phyloP scores from a whole-genome alignment of 2,797 vertebrate genomes.

The Rhynchonycteris naso region DNA sequence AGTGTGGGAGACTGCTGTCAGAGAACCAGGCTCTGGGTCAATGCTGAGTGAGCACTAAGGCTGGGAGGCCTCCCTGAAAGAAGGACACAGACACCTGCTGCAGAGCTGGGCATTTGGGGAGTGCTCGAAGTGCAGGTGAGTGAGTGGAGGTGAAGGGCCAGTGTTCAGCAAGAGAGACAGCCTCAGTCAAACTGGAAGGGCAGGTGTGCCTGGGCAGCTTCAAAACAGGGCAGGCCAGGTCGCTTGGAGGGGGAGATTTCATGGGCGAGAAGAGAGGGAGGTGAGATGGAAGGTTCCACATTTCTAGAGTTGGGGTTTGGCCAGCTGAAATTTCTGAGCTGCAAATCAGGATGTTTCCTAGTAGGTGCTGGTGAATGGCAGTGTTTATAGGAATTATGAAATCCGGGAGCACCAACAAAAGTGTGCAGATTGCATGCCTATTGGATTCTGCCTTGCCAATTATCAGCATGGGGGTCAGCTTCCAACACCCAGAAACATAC shows the following conservation, averaged over 20 bases:
- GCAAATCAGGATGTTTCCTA: neutral
- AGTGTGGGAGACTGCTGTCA: too few species aligned
- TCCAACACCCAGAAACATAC: neutral
- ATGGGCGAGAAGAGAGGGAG: neutral
- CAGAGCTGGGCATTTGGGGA: neutral
- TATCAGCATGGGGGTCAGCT: neutral
- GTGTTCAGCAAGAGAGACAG: neutral
- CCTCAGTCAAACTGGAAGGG: neutral
- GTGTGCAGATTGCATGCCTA: neutral
- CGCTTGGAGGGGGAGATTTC: neutral
- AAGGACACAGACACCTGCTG: neutral
- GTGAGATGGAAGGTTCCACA: neutral
- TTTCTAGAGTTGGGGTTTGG: neutral
- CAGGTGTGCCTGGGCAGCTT: neutral
- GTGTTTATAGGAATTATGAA: neutral
- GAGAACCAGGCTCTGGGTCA: neutral
- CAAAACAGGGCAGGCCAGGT: fast-evolving
- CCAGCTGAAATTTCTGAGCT: neutral
- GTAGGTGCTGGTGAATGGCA: neutral
- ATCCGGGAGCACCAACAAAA: neutral
- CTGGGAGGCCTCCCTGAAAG: neutral
- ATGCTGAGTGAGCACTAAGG: too few species aligned
- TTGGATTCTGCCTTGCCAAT: neutral
- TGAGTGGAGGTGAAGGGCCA: too few species aligned
- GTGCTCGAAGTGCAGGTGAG: too few species aligned